phyloP scores from a whole-genome alignment of 2,113 vertebrate genomes.

The Pipra filicauda region DNA sequence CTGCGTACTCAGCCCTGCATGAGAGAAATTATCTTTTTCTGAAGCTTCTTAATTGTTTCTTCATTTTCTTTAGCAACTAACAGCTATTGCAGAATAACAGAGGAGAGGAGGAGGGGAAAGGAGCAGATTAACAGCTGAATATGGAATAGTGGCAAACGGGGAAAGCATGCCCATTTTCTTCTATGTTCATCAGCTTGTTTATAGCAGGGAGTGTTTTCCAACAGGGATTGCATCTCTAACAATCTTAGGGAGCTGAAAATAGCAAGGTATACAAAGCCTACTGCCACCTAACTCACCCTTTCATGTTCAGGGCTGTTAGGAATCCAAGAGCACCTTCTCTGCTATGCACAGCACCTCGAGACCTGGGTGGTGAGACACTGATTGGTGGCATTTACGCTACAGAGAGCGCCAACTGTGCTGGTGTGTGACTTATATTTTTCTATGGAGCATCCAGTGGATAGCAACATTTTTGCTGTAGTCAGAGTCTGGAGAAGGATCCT shows the following conservation, averaged over 20 bases:
- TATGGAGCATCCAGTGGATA: not conserved
- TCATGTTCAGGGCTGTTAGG: not conserved
- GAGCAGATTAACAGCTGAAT: not conserved
- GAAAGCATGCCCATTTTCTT: not conserved
- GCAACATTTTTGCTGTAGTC: not conserved
- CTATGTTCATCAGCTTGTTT: not conserved
- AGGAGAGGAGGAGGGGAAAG: not conserved
- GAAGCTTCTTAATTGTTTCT: constrained; percentile 34
- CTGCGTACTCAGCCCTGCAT: not conserved
- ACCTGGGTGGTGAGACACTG: not conserved
- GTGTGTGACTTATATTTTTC: not conserved
- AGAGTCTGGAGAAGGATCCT: not conserved
- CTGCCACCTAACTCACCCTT: not conserved
- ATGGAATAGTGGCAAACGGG: not conserved
- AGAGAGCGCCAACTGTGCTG: not conserved
- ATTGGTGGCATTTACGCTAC: fast-evolving
- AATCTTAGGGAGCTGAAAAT: not conserved
- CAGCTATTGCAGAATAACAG: not conserved
- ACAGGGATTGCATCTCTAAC: not conserved
- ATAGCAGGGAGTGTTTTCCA: not conserved
- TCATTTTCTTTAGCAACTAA: not conserved
- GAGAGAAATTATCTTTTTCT: constrained; percentile 34
- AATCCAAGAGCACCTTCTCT: not conserved
- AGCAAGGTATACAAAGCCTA: not conserved
- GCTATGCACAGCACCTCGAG: not conserved